Evolutionary conservation across 2,888 invertebrate genomes (phyloP), one percentile per base, ranked within the genome.

Genomic region (Lasioglossum leucozonium): DNA sequence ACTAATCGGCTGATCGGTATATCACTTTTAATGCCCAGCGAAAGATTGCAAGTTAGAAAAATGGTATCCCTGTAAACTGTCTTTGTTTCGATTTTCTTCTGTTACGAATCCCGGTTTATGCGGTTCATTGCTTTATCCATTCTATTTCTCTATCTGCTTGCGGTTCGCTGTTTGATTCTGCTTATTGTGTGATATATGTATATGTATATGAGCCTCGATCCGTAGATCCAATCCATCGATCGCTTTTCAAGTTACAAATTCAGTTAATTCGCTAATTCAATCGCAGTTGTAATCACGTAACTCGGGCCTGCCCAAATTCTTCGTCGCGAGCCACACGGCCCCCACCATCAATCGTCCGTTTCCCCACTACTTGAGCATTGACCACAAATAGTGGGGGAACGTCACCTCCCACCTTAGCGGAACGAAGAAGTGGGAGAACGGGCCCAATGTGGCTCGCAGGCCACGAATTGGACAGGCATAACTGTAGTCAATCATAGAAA

Each of bases 1-100:
- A 94, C 94, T 93, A 94, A 85, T 85, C 76, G 85, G 84, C 84
- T 81, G 80, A 84, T 85, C 81, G 92, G 92, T 94, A 93, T 94
- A 93, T 94, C 92, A 93, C 93, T 91, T 90, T 94, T 94, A 95
- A 95, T 95, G 95, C 95, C 95, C 95, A 95, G 95, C 95, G 94
- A 94, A 95, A 92, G 93, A 92, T 93, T 93, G 93, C 94, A 93
- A 94, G 94, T 93, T 91, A 92, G 92, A 93, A 92, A 89, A 93
- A 91, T 75, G 83, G 83, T 72, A 75, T 84, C 83, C 83, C 84
- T 84, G 84, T 84, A 72, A 62, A 84, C 72, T 78, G 74, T 84
- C 72, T 72, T 74, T 55, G 83, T 75, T 75, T 82, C 82, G n/a
- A 72, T 71, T 84, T 81, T 30, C 62, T n/a, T 82, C 77, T 73